A percentile compares a stretch with the other conserved stretches of the same genome.
These are phyloP conservation scores for Halictus ligatus DNA, from an alignment of 2,888 invertebrate species.

Conservation along the genomic window DNA sequence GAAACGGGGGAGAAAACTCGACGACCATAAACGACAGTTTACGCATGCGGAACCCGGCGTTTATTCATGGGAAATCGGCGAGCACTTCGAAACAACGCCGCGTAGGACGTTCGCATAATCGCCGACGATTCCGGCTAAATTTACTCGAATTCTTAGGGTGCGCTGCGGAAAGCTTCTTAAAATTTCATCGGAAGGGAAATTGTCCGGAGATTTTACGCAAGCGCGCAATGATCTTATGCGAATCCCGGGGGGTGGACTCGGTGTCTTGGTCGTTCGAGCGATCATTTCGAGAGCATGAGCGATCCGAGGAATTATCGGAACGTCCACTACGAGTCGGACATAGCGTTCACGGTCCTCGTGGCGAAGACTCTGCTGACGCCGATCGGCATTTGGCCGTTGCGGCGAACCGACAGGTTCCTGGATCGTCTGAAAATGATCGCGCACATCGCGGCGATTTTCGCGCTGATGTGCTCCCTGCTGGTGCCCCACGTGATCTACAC, in stretches of 20 bases:
- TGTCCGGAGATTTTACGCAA: constrained; percentile 39
- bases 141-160: background rate
- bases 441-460: constrained; percentile 72
- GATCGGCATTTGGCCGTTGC: constrained; percentile 79
- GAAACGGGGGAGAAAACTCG: background rate
- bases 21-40: background rate
- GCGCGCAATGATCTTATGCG: background rate
- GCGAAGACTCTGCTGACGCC: constrained; percentile 76
- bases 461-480: constrained; percentile 77
- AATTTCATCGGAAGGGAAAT: constrained; percentile 12
- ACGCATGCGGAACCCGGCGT: background rate
- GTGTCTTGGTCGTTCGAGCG: background rate
- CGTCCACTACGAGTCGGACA: constrained; percentile 69
- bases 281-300: background rate
- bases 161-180: background rate
- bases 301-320: constrained; percentile 48
- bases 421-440: constrained; percentile 61
- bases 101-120: background rate
- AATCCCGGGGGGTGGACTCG: background rate
- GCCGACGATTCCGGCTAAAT: constrained; percentile 2
- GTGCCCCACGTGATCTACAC: constrained; percentile 78
- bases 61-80: background rate
- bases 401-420: constrained; percentile 64
- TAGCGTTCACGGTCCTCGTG: constrained; percentile 74
- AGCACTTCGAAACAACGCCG: background rate